Evolutionary conservation across 2,888 invertebrate genomes (phyloP).

Genomic region (Papilio protenor): DNA sequence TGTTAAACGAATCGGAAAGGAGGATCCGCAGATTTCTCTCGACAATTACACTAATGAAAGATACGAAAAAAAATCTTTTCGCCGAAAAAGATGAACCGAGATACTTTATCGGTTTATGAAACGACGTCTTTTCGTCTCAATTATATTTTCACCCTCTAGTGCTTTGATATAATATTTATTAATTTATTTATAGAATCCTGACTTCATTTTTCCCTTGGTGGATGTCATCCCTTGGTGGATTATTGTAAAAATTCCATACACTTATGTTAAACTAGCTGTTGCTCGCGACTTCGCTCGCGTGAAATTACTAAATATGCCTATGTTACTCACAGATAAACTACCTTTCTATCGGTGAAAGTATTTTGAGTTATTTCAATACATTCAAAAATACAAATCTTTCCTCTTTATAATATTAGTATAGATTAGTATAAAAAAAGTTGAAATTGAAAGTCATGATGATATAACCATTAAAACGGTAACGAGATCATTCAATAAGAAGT

Average conservation of each 20-base stretch:
- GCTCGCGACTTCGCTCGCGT: too few relatives aligned
- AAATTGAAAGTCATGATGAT: background rate
- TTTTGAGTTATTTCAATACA: too few relatives aligned
- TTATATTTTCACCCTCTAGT: slow-evolving; percentile 27
- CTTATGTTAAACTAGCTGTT: background rate
- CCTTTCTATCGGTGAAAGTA: too few relatives aligned
- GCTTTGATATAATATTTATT: background rate
- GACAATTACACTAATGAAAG: slow-evolving; percentile 27
- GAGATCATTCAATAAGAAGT: background rate
- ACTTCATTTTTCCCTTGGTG: too few relatives aligned
- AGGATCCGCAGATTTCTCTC: slow-evolving; percentile 27
- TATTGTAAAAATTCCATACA: background rate
- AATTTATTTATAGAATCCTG: too few relatives aligned
- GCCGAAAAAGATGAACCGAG: background rate
- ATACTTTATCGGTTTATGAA: background rate
- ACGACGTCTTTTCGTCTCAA: background rate
- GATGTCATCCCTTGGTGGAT: too few relatives aligned
- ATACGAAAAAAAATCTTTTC: slow-evolving; percentile 9
- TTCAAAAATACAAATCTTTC: too few relatives aligned
- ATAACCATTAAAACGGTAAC: background rate
- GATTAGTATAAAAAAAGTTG: background rate
- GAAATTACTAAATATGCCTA: too few relatives aligned
- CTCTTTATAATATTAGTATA: too few relatives aligned
- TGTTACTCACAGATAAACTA: too few relatives aligned
- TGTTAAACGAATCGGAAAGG: slow-evolving; percentile 29